Base-by-base conservation (phyloP, 2,888 invertebrate genomes). In the Aleiodes leptofemur region DNA sequence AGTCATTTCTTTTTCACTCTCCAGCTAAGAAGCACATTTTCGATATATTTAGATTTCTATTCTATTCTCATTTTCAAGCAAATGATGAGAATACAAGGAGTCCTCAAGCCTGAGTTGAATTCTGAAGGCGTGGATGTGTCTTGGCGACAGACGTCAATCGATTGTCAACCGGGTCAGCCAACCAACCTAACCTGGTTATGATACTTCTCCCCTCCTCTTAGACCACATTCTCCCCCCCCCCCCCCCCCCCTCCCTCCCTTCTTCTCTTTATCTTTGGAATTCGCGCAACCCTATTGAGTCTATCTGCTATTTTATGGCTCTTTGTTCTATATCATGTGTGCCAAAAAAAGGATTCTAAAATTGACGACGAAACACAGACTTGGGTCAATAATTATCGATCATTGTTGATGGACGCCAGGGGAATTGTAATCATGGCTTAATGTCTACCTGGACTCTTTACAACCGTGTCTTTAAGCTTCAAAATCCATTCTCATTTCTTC, bases 121-220 rank as follows among this genome's bases (percentile, higher is more conserved):
- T 34, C 34, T 34, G 34, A 81, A 81, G 84, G 84, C 83, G 86
- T 84, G 83, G 85, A 83, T 85, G 86, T 89, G 86, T 89, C 88
- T 89, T 87, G 88, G 86, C 88, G 90, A 90, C 89, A 90, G 89
- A 87, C 90, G 89, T 90, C 90, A 90, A 90, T 90, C 90, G 90
- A 90, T 90, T 90, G 90, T 90, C 90, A 90, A 89, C 88, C 89
- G 86, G 89, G 89, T 89, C 88, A 89, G 85, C 85, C 86, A 83
- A 83, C 87, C 83, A 86, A 88, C 88, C 89, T 85, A 85, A 88
- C 88, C 87, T 82, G 82, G 82, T 81, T 78, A 81, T 74, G 79
- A 76, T 81, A 81, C 79, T 76, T 75, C 79, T 78, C 76, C 76
- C 71, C 23, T 23, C 23, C 23, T 23, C 23, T 23, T 23, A 23